Conservation (phyloP, 2,888 invertebrate species). For the Melieria omissa region DNA sequence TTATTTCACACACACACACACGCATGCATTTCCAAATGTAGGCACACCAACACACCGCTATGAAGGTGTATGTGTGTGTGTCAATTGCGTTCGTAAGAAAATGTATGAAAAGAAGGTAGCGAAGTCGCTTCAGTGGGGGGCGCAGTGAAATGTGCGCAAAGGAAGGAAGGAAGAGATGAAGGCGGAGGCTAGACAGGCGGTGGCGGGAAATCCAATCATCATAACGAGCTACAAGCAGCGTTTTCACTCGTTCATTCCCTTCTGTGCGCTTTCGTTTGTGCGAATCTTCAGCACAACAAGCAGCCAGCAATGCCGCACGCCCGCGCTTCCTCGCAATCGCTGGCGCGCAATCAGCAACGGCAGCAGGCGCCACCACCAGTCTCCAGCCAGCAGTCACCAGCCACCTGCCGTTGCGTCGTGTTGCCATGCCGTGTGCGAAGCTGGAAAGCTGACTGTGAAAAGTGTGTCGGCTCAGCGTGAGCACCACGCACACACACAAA, state of each 20-base stretch:
- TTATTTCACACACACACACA: slow-evolving; percentile 22
- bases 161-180: slow-evolving; percentile 38
- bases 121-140: neutral
- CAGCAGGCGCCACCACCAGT: slow-evolving; percentile 6
- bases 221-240: slow-evolving; percentile 60
- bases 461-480: slow-evolving; percentile 56
- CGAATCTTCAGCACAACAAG: no score
- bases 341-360: no score
- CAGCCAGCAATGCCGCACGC: no score
- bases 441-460: slow-evolving; percentile 40
- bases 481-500: slow-evolving; percentile 35
- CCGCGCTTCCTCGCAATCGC: no score
- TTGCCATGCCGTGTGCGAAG: slow-evolving; percentile 41
- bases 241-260: neutral
- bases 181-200: no score
- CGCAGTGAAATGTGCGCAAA: neutral
- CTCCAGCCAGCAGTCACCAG: slow-evolving; percentile 9
- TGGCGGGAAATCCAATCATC: slow-evolving; percentile 56
- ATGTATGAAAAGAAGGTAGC: no score
- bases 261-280: neutral
- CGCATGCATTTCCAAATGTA: slow-evolving; percentile 11
- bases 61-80: slow-evolving; percentile 17
- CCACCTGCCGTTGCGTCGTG: slow-evolving; percentile 30
- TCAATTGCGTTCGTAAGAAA: slow-evolving; percentile 13
- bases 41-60: slow-evolving; percentile 15